Evolutionary conservation across 2,888 invertebrate genomes (phyloP), one percentile per base, ranked within the genome.

Genomic region (Chouioia cunea): DNA sequence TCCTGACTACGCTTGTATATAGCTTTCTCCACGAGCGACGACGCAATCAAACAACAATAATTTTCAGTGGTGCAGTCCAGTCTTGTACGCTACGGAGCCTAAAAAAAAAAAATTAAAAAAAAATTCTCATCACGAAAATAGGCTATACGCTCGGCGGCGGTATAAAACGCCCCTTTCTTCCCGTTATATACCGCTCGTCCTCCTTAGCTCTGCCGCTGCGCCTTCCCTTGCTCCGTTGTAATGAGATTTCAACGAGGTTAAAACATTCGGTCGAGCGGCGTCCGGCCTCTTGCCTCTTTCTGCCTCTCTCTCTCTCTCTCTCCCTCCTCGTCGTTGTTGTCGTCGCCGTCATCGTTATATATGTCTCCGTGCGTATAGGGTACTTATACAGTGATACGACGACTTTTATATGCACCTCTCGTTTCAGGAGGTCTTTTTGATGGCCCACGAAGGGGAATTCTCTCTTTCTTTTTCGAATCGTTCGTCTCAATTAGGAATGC

Each of bases 111-210:
- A 36, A 36, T 1, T 10, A 12, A 36, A 36, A 12, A 3, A 3
- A 12, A 36, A 10, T 1, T 36, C 54, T 22, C n/a, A 4, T 27
- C 16, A 15, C 20, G 16, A 44, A 64, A 65, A 46, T 23, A 43
- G 54, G 44, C 44, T 18, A 12, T 12, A 36, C 36, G 27, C 3
- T 6, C 27, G 6, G 27, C 27, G 6, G 27, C 52, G 43, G 69
- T 66, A 70, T 68, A 69, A 73, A 70, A 73, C 73, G 73, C 73
- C 73, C 73, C 73, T 70, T 70, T 73, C 63, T 59, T 71, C 71
- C 71, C 71, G 71, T 71, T 71, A 71, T n/a, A n/a, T 71, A 67
- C 71, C 67, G 65, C n/a, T 71, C 63, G 68, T 63, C 62, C 68
- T 62, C 68, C 60, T 67, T 67, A 59, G 23, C 58, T 36, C 36